A percentile compares a stretch with the other conserved stretches of the same genome.
Evolutionary conservation across 2,888 invertebrate species (phyloP).

Genomic region (Poecilobothrus nobilitatus): DNA sequence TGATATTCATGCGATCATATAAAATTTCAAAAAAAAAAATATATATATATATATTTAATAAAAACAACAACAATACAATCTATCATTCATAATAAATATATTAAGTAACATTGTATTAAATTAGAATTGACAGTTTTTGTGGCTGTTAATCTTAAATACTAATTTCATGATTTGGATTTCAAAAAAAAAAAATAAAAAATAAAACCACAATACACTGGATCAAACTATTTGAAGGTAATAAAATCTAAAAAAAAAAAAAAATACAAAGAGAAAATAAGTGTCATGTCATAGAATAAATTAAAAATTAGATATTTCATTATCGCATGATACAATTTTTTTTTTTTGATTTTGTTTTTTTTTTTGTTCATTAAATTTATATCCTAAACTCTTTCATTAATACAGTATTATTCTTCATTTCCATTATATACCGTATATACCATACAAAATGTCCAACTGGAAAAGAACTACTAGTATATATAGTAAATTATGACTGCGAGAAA

Average conservation of each 20-base stretch:
- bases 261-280: not conserved
- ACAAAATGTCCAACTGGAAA: too few relatives aligned
- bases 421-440: too few relatives aligned
- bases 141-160: not conserved
- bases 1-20: not conserved
- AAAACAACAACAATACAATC: too few relatives aligned
- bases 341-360: too few relatives aligned
- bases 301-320: not conserved
- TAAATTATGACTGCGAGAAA: too few relatives aligned
- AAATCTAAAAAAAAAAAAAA: not conserved
- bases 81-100: not conserved
- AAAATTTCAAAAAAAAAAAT: not conserved
- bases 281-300: not conserved
- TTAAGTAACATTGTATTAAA: not conserved
- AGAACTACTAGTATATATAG: too few relatives aligned
- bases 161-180: not conserved
- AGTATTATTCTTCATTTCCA: too few relatives aligned
- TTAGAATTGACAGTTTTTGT: not conserved
- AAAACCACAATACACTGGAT: not conserved
- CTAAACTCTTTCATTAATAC: too few relatives aligned
- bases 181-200: not conserved
- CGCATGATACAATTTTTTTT: too few relatives aligned
- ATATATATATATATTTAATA: too few relatives aligned
- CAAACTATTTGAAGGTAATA: not conserved
- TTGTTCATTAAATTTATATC: too few relatives aligned